Percentiles rank a stretch among this genome's conserved stretches.
These are phyloP conservation scores for Escarpia spicata DNA, from an alignment of 2,888 invertebrate genomes.

Conservation along the genomic window DNA sequence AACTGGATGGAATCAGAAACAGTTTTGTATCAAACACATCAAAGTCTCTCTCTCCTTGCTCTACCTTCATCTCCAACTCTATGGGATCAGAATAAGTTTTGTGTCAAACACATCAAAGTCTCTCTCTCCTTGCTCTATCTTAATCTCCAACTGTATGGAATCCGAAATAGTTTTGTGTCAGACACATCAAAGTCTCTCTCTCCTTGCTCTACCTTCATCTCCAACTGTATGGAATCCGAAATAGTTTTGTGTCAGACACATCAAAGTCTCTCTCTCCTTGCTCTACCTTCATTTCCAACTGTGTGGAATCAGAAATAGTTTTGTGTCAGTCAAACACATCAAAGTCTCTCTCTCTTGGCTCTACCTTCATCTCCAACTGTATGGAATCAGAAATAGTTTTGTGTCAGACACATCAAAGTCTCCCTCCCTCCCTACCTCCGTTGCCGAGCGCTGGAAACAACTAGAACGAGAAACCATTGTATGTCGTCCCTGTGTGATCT, in stretches of 20 bases:
- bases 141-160: too few species aligned
- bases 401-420: too few species aligned
- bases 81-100: slow-evolving; percentile 30
- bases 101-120: too few species aligned
- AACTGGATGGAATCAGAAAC: background rate
- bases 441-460: too few species aligned
- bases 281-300: too few species aligned
- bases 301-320: background rate
- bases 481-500: slow-evolving; percentile 85
- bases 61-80: slow-evolving; percentile 96
- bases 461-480: background rate
- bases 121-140: too few species aligned
- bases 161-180: background rate
- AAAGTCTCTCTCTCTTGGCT: background rate
- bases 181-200: slow-evolving; percentile 88
- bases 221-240: slow-evolving; percentile 76
- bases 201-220: slow-evolving; percentile 92
- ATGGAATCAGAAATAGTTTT: too few species aligned
- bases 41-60: slow-evolving; percentile 94
- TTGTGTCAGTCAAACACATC: background rate
- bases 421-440: slow-evolving; percentile 70
- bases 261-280: too few species aligned
- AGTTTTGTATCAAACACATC: slow-evolving; percentile 66
- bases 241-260: background rate
- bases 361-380: too few species aligned